Evolutionary conservation across 2,113 vertebrate genomes (phyloP), one percentile per base, ranked within the genome.

Genomic region (Pachyramphus minor): DNA sequence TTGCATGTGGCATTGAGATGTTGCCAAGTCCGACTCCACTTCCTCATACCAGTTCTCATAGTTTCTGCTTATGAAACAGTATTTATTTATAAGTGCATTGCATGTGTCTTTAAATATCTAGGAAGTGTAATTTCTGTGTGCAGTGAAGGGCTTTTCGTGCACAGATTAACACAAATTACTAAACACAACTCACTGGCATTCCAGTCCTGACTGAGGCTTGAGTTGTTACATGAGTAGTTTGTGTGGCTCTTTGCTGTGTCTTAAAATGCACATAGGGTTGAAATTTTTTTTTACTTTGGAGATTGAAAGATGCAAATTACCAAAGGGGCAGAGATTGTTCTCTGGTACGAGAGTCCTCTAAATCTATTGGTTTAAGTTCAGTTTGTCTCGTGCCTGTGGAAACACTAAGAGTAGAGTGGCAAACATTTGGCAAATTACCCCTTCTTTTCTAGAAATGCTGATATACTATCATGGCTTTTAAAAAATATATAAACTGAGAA

Each of bases 11-110:
- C 50, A 35, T 78, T 84, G 93, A 89, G 58, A 49, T 87, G 49
- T 90, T 96, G 90, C 90, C 95, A 97, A 89, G 75, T 74, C 39
- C 84, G 79, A 93, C 79, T 87, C 86, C 41, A 74, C 93, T 97
- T 96, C 96, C 90, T 95, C 93, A 96, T 96, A 90, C 93, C 88
- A 91, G n/a, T 64, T 88, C 62, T 84, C 87, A 93, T 94, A 88
- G 72, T 94, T 96, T 96, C 96, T 97, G 90, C 88, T 97, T 97
- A 93, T 96, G 93, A 96, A 97, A 92, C 76, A 78, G 52, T 94
- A 88, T 90, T 96, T 94, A 93, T 96, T 94, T 96, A 68, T 96
- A 95, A 95, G 69, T 60, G 35, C 52, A 55, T 75, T 95, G 73
- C 88, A 37, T 76, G 56, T 84, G 73, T 84, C 80, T 93, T 83